Percentiles rank a stretch among this genome's conserved stretches.
Conservation (phyloP, 2,888 invertebrate genomes). For the Timema podura region DNA sequence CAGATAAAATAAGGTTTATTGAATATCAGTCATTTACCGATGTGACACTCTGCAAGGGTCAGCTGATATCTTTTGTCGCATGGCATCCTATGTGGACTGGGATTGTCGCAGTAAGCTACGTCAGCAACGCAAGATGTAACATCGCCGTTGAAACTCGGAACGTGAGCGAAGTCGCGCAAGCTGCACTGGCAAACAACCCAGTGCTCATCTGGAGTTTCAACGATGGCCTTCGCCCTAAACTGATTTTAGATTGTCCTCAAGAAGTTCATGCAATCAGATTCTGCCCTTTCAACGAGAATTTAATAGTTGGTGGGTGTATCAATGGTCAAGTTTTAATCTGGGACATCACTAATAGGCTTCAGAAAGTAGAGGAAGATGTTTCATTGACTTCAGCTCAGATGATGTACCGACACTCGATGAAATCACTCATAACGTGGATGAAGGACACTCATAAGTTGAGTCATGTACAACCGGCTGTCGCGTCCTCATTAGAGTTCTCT, state of each 20-base stretch:
- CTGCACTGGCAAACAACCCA: background rate
- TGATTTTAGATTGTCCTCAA: slow-evolving; percentile 6
- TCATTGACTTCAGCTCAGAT: background rate
- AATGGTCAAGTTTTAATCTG: slow-evolving; percentile 14
- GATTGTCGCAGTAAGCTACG: slow-evolving; percentile 8
- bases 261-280: slow-evolving; percentile 3
- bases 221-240: slow-evolving; percentile 1
- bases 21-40: slow-evolving; percentile 13
- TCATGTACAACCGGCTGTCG: slow-evolving; percentile 1
- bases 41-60: background rate
- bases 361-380: background rate
- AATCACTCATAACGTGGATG: background rate
- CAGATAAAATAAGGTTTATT: slow-evolving; percentile 2
- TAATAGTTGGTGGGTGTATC: slow-evolving; percentile 3
- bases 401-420: background rate
- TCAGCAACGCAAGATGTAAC: background rate
- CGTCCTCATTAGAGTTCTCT: slow-evolving; percentile 5
- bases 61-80: slow-evolving; percentile 5
- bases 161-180: background rate
- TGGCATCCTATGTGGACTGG: slow-evolving; percentile 12
- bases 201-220: slow-evolving; percentile 11
- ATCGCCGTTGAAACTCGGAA: background rate
- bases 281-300: background rate
- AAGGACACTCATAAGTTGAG: background rate
- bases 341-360: slow-evolving; percentile 2